Evolutionary conservation across 1,140 invertebrate species (phyloP).

Genomic region (Musca vetustissima): DNA sequence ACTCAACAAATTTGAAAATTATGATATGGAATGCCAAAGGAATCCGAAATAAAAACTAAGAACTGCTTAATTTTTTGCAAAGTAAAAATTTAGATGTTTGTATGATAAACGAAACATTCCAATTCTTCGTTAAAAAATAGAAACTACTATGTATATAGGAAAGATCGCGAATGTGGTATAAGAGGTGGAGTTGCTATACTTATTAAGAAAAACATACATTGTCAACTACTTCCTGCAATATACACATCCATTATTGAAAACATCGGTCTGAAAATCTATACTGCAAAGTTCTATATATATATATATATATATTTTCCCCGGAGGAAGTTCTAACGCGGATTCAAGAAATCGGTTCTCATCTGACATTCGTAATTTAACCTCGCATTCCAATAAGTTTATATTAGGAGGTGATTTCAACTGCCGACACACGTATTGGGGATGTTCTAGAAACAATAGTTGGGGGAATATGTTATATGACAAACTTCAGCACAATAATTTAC

Average conservation of each 20-base stretch:
- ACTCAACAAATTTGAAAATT: no score
- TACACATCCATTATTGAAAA: not conserved
- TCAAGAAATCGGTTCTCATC: not conserved
- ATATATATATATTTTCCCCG: not conserved
- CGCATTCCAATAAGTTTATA: not conserved
- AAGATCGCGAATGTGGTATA: not conserved
- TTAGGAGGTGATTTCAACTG: conserved; percentile 4
- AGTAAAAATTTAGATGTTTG: not conserved
- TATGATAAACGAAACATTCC: not conserved
- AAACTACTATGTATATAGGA: no score
- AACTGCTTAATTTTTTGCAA: not conserved
- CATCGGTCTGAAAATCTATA: not conserved
- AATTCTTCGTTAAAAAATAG: not conserved
- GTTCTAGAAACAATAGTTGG: not conserved
- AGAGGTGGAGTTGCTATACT: not conserved
- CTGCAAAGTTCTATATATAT: not conserved
- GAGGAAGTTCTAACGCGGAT: not conserved
- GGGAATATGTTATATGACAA: not conserved
- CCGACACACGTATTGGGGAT: not conserved
- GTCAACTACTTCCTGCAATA: not conserved
- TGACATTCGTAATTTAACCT: not conserved
- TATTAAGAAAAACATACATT: not conserved
- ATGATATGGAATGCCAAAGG: not conserved
- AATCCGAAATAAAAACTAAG: not conserved
- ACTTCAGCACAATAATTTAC: not conserved